These are phyloP conservation scores for Ochropleura leucogaster DNA, from an alignment of 2,888 invertebrate genomes.

Conservation along the genomic window DNA sequence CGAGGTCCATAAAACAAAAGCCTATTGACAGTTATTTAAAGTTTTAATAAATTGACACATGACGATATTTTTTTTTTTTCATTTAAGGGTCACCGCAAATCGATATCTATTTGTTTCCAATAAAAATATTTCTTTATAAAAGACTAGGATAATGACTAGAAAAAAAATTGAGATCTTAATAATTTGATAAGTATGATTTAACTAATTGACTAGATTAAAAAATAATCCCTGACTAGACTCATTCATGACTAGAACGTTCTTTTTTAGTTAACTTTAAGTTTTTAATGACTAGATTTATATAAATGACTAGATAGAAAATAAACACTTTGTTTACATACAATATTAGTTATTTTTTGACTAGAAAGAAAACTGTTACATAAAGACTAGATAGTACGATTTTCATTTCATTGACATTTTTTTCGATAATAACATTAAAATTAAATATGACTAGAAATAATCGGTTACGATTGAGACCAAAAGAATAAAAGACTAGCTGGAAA, in stretches of 20 bases:
- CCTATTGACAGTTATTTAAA: not conserved
- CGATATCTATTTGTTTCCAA: not conserved
- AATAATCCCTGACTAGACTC: not conserved
- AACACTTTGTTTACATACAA: not conserved
- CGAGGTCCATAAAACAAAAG: not conserved
- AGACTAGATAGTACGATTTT: constrained; percentile 19
- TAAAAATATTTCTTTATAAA: too few species aligned
- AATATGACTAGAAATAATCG: constrained; percentile 29
- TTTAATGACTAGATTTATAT: constrained; percentile 18
- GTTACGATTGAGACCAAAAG: constrained; percentile 11
- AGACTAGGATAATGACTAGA: constrained; percentile 16
- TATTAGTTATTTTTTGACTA: constrained; percentile 13
- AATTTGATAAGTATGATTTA: not conserved
- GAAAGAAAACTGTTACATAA: constrained; percentile 10
- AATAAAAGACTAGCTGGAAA: constrained; percentile 1
- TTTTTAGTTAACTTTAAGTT: constrained; percentile 3
- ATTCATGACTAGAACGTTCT: constrained; percentile 7
- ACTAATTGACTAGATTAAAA: constrained; percentile 28
- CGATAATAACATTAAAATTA: not conserved
- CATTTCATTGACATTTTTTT: not conserved
- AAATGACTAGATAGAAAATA: constrained; percentile 16
- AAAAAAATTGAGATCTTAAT: not conserved
- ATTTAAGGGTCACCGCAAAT: constrained; percentile 20
- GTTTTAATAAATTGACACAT: too few species aligned
- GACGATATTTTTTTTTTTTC: not conserved